phyloP scores from a whole-genome alignment of 2,797 vertebrate species.

The Mycteria americana region DNA sequence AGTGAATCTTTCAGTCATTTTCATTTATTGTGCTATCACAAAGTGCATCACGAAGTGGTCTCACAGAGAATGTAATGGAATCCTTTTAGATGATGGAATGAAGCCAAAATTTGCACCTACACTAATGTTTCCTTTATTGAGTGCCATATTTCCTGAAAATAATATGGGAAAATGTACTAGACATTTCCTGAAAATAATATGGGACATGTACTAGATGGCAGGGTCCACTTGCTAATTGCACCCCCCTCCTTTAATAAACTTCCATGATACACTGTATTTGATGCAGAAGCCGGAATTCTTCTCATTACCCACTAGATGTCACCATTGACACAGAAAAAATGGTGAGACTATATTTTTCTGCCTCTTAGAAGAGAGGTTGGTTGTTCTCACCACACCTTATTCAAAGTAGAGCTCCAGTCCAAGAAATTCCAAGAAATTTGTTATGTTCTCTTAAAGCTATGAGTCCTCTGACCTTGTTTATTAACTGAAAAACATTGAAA shows the following conservation, averaged over 20 bases:
- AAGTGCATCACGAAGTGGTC: background rate
- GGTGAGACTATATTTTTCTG: rapidly evolving
- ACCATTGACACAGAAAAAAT: background rate
- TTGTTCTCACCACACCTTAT: background rate
- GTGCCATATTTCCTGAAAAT: background rate
- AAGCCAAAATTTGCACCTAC: background rate
- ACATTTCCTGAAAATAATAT: background rate
- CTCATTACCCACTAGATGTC: background rate
- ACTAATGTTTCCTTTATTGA: background rate
- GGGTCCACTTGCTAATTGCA: background rate
- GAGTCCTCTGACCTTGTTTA: background rate
- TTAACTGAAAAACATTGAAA: background rate
- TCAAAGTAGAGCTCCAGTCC: background rate
- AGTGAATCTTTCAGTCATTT: background rate
- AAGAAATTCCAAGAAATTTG: background rate
- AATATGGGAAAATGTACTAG: background rate
- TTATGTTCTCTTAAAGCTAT: background rate
- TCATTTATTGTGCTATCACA: background rate
- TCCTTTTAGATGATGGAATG: background rate
- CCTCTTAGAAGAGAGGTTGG: background rate
- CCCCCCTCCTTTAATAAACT: background rate
- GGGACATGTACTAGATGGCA: background rate
- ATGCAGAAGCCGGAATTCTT: background rate
- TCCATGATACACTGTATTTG: too few species aligned
- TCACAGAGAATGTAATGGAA: background rate